Base-by-base conservation (phyloP, 2,113 vertebrate species). In the Neodon shergylaensis region DNA sequence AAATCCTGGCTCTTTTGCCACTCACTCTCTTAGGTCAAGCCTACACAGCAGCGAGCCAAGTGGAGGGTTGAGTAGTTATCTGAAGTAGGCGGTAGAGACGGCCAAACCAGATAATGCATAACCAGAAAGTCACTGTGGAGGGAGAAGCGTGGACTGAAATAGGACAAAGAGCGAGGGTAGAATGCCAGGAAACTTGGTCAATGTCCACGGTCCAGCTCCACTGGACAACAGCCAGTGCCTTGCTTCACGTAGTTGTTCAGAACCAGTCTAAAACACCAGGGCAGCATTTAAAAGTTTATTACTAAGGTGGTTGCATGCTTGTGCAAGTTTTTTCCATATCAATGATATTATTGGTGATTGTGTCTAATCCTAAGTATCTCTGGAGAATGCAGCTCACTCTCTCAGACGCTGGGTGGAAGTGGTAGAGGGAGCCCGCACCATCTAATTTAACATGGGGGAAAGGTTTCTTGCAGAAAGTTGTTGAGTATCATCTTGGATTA, bases 31-130 rank as follows among this genome's bases (percentile, higher is more conserved):
- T 94, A 94, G 92, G 95, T 96, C 97, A 97, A 91, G 77, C 87
- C 91, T 97, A 91, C 58, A 85, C 94, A 76, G 89, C 70, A 92
- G 94, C 77, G 86, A 95, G 94, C 97, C 96, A 97, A 98, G 88
- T 54, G 44, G 92, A 97, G 95, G 85, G 93, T n/a, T 96, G 95
- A 96, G 90, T 88, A 96, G 94, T 96, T 93, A 97, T 97, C 94
- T 94, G 76, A 96, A 94, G 86, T 93, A 86, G 95, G 94, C 90
- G 84, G 94, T 82, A 49, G 79, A 97, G 97, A 97, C 22, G 1
- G 97, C 97, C 97, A 97, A 95, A 78, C 86, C 89, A 91, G 97
- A 98, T 97, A 97, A 95, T 94, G 24, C 83, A 76, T 79, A 95
- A 92, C 94, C 78, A 94, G 95, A 96, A 94, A 97, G 92, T 96